Conservation (phyloP, 2,797 vertebrate species). For the Smutsia temminckii region DNA sequence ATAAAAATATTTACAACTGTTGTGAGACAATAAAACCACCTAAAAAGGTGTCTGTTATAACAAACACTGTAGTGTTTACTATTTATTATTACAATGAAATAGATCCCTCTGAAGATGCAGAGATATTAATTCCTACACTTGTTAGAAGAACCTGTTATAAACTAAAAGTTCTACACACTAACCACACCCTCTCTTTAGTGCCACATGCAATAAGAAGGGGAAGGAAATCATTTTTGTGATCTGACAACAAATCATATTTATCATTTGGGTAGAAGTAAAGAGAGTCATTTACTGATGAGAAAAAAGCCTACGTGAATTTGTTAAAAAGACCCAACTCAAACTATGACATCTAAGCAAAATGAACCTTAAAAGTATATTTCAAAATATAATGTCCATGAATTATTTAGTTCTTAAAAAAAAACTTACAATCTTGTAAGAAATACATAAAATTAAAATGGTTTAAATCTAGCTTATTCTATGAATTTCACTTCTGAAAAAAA, state of each 20-base stretch:
- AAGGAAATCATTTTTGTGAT: slow-evolving; percentile 18
- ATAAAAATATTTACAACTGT: neutral
- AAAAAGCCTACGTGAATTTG: neutral
- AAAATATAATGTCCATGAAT: slow-evolving; percentile 31
- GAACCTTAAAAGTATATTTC: slow-evolving; percentile 8
- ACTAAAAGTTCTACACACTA: neutral
- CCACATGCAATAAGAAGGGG: neutral
- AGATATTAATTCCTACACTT: neutral
- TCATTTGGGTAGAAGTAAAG: neutral
- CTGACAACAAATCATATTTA: slow-evolving; percentile 1
- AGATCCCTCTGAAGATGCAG: neutral
- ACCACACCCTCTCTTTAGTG: neutral
- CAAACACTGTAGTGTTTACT: slow-evolving; percentile 5
- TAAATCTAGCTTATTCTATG: neutral
- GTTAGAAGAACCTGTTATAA: slow-evolving; percentile 15
- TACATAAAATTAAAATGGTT: slow-evolving; percentile 12
- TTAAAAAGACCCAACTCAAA: neutral
- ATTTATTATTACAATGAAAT: slow-evolving; percentile 43
- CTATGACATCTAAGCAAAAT: neutral
- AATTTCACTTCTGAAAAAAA: slow-evolving; percentile 23
- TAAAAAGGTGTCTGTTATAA: neutral
- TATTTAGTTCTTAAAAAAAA: neutral
- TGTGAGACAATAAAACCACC: neutral
- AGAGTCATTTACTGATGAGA: neutral
- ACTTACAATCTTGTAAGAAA: neutral